Conservation (phyloP, 2,888 invertebrate species). For the Sphinx pinastri region DNA sequence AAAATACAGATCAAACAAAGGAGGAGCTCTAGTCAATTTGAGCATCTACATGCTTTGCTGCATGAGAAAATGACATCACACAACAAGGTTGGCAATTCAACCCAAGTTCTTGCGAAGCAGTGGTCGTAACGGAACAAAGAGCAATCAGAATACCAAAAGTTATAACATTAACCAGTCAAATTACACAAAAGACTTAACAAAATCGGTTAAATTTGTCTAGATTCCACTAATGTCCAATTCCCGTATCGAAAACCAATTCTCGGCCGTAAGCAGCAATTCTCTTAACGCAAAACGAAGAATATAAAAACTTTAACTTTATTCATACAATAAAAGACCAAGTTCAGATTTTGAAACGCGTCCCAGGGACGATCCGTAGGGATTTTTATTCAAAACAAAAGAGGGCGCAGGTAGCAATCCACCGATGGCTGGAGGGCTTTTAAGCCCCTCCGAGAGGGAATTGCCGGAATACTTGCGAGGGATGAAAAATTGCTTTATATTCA, state of each 20-base stretch:
- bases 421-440: conserved; percentile 24
- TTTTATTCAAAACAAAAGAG: conserved; percentile 26
- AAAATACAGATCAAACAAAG: too few species aligned
- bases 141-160: not conserved
- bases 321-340: conserved; percentile 3
- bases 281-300: not conserved
- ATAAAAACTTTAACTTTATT: conserved; percentile 14
- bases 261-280: not conserved
- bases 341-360: not conserved
- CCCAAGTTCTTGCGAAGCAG: too few species aligned
- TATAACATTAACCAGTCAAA: not conserved
- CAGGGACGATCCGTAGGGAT: conserved; percentile 23
- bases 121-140: too few species aligned
- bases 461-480: conserved; percentile 3
- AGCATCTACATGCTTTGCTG: too few species aligned
- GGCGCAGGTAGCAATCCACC: conserved; percentile 13
- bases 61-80: too few species aligned
- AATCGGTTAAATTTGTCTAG: not conserved
- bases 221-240: not conserved
- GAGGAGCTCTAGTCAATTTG: too few species aligned
- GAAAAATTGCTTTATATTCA: conserved; percentile 19
- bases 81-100: too few species aligned
- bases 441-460: conserved; percentile 14
- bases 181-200: not conserved
- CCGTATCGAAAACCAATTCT: conserved; percentile 9